Evolutionary conservation across 2,113 vertebrate genomes (phyloP).

Genomic region (Chionis minor): DNA sequence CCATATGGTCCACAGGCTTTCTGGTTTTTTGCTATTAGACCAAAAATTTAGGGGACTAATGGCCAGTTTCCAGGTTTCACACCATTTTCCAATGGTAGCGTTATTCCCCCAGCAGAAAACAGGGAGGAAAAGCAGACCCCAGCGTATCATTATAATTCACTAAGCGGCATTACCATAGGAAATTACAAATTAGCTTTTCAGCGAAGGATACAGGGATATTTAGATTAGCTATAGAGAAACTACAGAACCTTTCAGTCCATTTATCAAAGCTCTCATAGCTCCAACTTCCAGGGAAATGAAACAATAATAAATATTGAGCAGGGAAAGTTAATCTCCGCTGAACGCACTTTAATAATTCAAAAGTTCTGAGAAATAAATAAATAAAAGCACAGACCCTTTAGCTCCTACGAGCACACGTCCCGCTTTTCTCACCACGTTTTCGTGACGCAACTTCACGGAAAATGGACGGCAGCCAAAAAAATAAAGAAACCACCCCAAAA

Average conservation of each 20-base stretch:
- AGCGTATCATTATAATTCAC: neutral
- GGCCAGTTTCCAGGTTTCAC: slow-evolving; percentile 32
- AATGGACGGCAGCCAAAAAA: neutral
- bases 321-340: slow-evolving; percentile 41
- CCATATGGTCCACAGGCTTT: neutral
- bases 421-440: neutral
- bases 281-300: slow-evolving; percentile 42
- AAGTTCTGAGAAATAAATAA: slow-evolving; percentile 51
- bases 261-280: neutral
- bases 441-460: neutral
- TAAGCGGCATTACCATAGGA: slow-evolving; percentile 28
- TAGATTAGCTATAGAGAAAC: slow-evolving; percentile 36
- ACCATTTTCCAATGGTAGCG: neutral
- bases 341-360: slow-evolving; percentile 31
- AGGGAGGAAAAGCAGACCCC: neutral
- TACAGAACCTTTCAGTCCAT: slow-evolving; percentile 14
- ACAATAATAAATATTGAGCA: slow-evolving; percentile 59
- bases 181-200: slow-evolving; percentile 62
- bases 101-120: neutral
- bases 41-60: neutral
- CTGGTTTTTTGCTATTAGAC: neutral
- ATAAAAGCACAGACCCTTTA: neutral
- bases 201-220: neutral
- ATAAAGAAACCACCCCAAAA: neutral
- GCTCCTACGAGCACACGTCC: neutral